phyloP scores from a whole-genome alignment of 1,140 invertebrate genomes.

The Platyura marginata region DNA sequence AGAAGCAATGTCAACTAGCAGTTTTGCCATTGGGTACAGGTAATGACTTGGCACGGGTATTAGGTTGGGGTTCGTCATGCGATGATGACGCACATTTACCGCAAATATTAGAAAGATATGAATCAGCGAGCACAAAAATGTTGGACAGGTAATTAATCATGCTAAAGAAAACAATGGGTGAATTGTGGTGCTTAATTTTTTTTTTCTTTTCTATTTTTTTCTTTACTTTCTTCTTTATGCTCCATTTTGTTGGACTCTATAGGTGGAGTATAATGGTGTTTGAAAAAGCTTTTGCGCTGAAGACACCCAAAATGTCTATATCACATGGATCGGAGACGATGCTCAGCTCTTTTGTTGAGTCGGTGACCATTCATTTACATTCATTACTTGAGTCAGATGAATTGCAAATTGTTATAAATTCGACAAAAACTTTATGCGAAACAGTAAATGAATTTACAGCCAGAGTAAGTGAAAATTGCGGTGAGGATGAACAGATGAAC shows the following conservation, averaged over 20 bases:
- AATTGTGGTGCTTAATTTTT: too few relatives aligned
- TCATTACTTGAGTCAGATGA: slow-evolving; percentile 77
- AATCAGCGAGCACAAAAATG: slow-evolving; percentile 89
- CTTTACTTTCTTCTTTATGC: too few relatives aligned
- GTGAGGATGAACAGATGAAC: slow-evolving; percentile 38
- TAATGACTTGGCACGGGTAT: slow-evolving; percentile 82
- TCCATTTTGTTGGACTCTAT: too few relatives aligned
- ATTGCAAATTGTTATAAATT: slow-evolving; percentile 50
- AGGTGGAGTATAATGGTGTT: slow-evolving; percentile 90
- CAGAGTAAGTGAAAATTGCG: slow-evolving; percentile 35
- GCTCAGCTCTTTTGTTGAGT: slow-evolving; percentile 55
- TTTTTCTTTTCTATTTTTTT: too few relatives aligned
- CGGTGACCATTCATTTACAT: slow-evolving; percentile 60
- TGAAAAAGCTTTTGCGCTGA: slow-evolving; percentile 47
- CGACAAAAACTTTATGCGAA: slow-evolving; percentile 64
- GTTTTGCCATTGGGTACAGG: slow-evolving; percentile 88
- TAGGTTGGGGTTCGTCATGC: slow-evolving; percentile 92
- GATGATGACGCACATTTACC: slow-evolving; percentile 88
- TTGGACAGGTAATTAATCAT: slow-evolving; percentile 60
- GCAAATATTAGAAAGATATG: slow-evolving; percentile 79
- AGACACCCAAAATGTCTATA: slow-evolving; percentile 32
- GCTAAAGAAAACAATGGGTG: too few relatives aligned
- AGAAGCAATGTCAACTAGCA: slow-evolving; percentile 82
- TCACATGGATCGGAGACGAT: slow-evolving; percentile 30
- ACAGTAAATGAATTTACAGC: slow-evolving; percentile 61